Evolutionary conservation across 2,797 vertebrate genomes (phyloP), one percentile per base, ranked within the genome.

Genomic region (Euphonia xanthogaster): DNA sequence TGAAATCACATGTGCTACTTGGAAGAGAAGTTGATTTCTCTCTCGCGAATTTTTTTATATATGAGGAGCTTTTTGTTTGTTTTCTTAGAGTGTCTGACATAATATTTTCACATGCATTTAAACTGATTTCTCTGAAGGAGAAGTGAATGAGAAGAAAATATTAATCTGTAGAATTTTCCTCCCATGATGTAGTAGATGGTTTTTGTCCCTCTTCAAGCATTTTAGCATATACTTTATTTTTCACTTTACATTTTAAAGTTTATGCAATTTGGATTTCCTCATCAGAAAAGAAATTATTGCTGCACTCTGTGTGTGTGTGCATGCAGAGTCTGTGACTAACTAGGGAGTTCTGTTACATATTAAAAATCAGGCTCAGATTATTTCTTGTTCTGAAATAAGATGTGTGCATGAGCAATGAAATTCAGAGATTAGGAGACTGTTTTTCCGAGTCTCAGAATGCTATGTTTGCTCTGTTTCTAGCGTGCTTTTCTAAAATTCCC

Each of bases 31-130:
- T 51, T 81, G n/a, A 73, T 86, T 72, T 93, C 9, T 83, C 20
- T 81, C 45, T 51, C 77, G 50, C 33, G 71, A 90, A 44, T 30
- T 28, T 3, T 80, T 91, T 55, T 62, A 20, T 76, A 39, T 55
- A 48, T 0, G 11, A 73, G 37, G 16, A 92, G 3, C 2, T 87
- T 79, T 84, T 84, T 58, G 23, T 75, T 94, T 90, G 16, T 72
- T 94, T 93, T 86, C 63, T 70, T 62, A 42, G n/a, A 62, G 23
- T n/a, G 14, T 47, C 83, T 96, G 80, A 60, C 63, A 85, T 54
- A 58, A 75, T 47, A 62, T 84, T 85, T 93, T 87, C 33, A 27
- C 23, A 53, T 48, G 39, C 2, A 66, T 84, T 93, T 81, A 30
- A 78, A 78, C 4, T 75, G 14, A 81, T 72, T 92, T 81, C 16